Base-by-base conservation (phyloP, 92 coral and sea anemone genomes). In the Phenganax subtilis region DNA sequence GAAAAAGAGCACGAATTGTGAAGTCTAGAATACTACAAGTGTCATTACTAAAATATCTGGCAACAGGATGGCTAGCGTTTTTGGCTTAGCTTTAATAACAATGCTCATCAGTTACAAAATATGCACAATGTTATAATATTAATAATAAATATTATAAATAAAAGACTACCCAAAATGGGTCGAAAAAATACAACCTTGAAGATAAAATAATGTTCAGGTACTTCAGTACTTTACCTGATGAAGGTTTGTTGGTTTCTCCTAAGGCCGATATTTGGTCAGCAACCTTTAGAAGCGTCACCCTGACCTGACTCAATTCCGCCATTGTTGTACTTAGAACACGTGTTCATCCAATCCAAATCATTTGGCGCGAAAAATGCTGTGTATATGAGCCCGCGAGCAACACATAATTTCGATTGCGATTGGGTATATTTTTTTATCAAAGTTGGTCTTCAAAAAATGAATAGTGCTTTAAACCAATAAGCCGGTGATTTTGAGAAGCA, bases 401-500 rank as follows among this genome's bases (percentile, higher is more conserved):
- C 72, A 37, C 47, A 37, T 37, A 30, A 66, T 27, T 61, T 61
- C 8, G 67, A 61, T 61, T 61, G 67, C 67, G 25, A 25, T 61
- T 61, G 67, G 67, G 25, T 12, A 61, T 61, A 7, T 7, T 37
- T 37, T 20, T 37, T 37, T 37, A 37, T 37, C 47, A 61, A 61
- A 61, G 67, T 61, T 61, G 67, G 67, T 61, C 67, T 61, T 61
- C 67, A 61, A 61, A 61, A 37, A 37, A 37, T 37, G 47, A 37
- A 37, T 37, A 37, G 47, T 37, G 47, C 47, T 37, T 37, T 37
- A 37, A 37, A 37, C 47, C 47, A 37, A 37, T 37, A 37, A 37
- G 47, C 47, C 47, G 25, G 17, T 61, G 67, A 17, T 61, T 4
- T 61, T 61, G 27, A 61, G 14, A 61, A 61, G n/a, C 67, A 61